These are phyloP conservation scores for Epinephelus coioides DNA, from an alignment of 2,797 vertebrate genomes.

Conservation along the genomic window DNA sequence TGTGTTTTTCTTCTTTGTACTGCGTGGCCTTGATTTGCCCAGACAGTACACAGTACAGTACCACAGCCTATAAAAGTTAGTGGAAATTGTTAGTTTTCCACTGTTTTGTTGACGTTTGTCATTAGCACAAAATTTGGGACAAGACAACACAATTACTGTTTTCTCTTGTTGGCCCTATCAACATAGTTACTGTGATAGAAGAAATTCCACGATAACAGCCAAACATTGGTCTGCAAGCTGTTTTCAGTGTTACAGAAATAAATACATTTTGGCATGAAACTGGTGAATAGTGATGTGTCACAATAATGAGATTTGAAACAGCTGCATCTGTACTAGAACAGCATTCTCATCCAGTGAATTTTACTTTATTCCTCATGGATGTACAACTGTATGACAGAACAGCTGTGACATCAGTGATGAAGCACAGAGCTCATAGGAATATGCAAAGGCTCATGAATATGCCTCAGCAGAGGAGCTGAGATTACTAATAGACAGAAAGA, in stretches of 20 bases:
- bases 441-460: constrained; percentile 33
- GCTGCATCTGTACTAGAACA: constrained; percentile 19
- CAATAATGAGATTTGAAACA: constrained; percentile 13
- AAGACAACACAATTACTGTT: neutral
- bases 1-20: neutral
- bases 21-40: neutral
- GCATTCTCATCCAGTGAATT: constrained; percentile 13
- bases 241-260: too few relatives aligned
- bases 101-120: neutral
- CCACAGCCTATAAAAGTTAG: neutral
- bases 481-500: constrained; percentile 26
- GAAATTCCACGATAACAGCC: too few relatives aligned
- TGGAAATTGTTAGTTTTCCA: neutral
- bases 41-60: neutral
- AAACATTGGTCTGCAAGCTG: too few relatives aligned
- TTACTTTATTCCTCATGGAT: constrained; percentile 25
- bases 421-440: constrained; percentile 40
- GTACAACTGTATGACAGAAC: constrained; percentile 12
- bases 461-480: constrained; percentile 24
- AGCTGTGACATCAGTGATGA: constrained; percentile 46
- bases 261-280: neutral
- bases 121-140: neutral
- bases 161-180: neutral
- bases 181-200: neutral
- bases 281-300: neutral